These are phyloP conservation scores for Cryptocephalus moraei DNA, from an alignment of 2,888 invertebrate genomes.

Conservation along the genomic window DNA sequence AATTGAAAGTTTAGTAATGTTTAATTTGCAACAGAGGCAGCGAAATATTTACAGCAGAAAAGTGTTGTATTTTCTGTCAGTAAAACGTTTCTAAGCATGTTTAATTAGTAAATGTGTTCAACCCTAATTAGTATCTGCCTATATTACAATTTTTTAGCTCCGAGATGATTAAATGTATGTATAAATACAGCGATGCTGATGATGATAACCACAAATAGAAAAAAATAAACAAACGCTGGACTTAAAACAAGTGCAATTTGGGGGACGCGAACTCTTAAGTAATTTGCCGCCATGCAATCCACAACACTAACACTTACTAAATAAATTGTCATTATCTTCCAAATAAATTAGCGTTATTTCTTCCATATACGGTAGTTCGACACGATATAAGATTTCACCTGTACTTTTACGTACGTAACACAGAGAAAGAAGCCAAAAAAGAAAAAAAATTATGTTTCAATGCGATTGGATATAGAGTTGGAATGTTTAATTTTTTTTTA, in stretches of 20 bases:
- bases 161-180: too few relatives aligned
- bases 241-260: conserved; percentile 19
- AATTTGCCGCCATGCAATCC: conserved; percentile 40
- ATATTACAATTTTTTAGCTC: too few relatives aligned
- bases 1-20: too few relatives aligned
- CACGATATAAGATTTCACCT: conserved; percentile 87
- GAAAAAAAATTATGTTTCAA: conserved; percentile 35
- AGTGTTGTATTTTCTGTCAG: too few relatives aligned
- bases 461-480: background rate
- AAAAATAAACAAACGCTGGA: conserved; percentile 1
- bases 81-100: too few relatives aligned
- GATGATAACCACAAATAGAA: background rate
- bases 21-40: too few relatives aligned
- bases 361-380: conserved; percentile 89
- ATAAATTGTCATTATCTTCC: conserved; percentile 64
- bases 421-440: conserved; percentile 43
- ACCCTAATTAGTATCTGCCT: too few relatives aligned
- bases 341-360: conserved; percentile 89
- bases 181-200: too few relatives aligned
- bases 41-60: too few relatives aligned
- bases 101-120: too few relatives aligned
- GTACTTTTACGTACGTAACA: conserved; percentile 40
- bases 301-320: conserved; percentile 60
- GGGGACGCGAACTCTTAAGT: conserved; percentile 16
- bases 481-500: background rate